phyloP scores from a whole-genome alignment of 2,113 vertebrate genomes.

The Agelaius phoeniceus region DNA sequence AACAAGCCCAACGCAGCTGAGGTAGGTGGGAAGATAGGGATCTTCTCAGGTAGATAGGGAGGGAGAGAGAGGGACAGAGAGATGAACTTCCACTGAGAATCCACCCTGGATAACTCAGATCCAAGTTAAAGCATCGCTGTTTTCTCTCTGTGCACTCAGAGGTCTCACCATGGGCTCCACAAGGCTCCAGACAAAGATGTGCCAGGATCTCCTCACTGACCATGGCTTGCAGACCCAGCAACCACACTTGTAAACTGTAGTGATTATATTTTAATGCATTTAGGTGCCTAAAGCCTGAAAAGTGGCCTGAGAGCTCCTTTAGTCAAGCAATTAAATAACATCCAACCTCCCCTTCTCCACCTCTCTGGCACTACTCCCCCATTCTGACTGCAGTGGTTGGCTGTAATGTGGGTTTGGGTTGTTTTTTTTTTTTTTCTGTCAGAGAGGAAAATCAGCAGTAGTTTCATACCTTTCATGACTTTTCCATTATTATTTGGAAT shows the following conservation, averaged over 20 bases:
- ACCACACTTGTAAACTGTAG: neutral
- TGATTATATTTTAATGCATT: neutral
- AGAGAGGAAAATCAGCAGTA: neutral
- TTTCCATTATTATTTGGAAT: neutral
- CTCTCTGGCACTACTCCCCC: neutral
- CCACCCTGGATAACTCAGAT: neutral
- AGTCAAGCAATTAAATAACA: neutral
- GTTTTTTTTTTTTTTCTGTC: neutral
- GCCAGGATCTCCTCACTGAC: neutral
- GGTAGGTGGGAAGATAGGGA: neutral
- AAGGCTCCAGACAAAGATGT: neutral
- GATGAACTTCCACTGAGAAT: neutral
- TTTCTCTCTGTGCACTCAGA: neutral
- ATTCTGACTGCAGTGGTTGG: neutral
- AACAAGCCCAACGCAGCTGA: neutral
- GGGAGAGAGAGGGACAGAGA: too few relatives aligned
- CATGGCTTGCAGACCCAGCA: neutral
- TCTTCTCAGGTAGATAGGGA: neutral
- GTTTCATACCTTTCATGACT: neutral
- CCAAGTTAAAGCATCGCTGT: neutral
- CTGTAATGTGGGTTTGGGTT: neutral
- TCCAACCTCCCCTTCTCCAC: neutral
- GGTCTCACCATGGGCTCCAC: neutral
- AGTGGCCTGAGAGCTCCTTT: neutral
- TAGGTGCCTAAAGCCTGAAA: neutral